A percentile compares a stretch with the other conserved stretches of the same genome.
phyloP scores from a whole-genome alignment of 2,113 vertebrate genomes.

The Oriolus oriolus region DNA sequence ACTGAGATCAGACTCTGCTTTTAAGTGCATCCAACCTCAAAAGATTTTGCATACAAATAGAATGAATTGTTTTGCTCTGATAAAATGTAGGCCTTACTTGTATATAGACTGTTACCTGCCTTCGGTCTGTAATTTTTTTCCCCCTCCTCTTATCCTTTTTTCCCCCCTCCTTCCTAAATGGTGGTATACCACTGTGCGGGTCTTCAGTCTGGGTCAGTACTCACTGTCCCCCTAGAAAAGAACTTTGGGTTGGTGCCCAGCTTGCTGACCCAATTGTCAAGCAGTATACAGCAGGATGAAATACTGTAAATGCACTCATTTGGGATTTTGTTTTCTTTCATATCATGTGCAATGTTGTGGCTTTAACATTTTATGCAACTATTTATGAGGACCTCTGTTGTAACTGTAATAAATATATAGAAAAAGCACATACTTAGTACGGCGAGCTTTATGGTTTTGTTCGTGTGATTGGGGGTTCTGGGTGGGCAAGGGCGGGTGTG shows the following conservation, averaged over 20 bases:
- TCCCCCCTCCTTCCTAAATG: constrained; percentile 48
- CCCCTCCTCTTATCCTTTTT: not conserved
- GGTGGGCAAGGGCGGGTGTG: constrained; percentile 3
- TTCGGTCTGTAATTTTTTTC: constrained; percentile 63
- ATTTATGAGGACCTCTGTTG: constrained; percentile 96
- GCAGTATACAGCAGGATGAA: constrained; percentile 78
- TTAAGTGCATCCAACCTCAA: constrained; percentile 77
- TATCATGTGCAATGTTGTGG: constrained; percentile 99
- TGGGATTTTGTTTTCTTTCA: constrained; percentile 84
- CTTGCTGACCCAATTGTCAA: constrained; percentile 61
- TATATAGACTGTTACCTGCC: constrained; percentile 89
- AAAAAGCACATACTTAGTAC: constrained; percentile 91
- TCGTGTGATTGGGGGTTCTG: constrained; percentile 69
- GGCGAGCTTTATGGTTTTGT: constrained; percentile 88
- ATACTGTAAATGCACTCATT: constrained; percentile 95
- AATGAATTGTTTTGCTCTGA: constrained; percentile 90
- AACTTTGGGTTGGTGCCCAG: constrained; percentile 60
- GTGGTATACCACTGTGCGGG: constrained; percentile 70
- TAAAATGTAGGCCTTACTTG: constrained; percentile 98
- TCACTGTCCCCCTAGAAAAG: constrained; percentile 51
- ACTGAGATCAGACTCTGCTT: constrained; percentile 78
- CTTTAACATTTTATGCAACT: constrained; percentile 99
- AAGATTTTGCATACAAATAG: constrained; percentile 80
- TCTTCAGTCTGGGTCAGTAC: constrained; percentile 57
- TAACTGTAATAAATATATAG: constrained; percentile 98